Evolutionary conservation across 2,797 vertebrate species (phyloP).

Genomic region (Scomberomorus guttatus): DNA sequence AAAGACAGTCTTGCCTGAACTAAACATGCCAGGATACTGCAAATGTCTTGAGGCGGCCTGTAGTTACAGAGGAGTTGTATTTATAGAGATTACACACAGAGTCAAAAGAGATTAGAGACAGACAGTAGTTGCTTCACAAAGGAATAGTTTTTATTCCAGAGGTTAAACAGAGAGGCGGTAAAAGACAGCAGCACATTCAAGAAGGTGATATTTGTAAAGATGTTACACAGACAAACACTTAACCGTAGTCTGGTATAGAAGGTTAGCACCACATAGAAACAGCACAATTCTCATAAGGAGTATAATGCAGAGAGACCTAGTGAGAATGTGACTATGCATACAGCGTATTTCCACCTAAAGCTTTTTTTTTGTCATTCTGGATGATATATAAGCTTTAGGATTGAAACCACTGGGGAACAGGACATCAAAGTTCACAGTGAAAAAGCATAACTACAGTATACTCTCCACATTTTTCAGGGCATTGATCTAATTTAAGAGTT

Average conservation of each 20-base stretch:
- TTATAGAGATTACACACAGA: neutral
- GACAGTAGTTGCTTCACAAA: slow-evolving; percentile 68
- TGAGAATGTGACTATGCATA: slow-evolving; percentile 63
- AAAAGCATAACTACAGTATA: slow-evolving; percentile 44
- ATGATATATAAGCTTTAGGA: slow-evolving; percentile 24
- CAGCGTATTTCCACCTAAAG: slow-evolving; percentile 43
- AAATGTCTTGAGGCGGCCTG: too few relatives aligned
- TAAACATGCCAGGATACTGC: too few relatives aligned
- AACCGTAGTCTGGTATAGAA: slow-evolving; percentile 48
- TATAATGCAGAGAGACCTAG: slow-evolving; percentile 44
- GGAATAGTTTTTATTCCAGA: slow-evolving; percentile 79
- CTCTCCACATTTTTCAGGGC: neutral
- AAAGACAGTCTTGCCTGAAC: too few relatives aligned
- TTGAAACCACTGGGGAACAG: slow-evolving; percentile 32
- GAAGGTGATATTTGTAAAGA: slow-evolving; percentile 55
- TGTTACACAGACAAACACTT: slow-evolving; percentile 68
- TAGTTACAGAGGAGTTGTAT: neutral
- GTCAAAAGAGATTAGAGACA: slow-evolving; percentile 62
- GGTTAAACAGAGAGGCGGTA: slow-evolving; percentile 65
- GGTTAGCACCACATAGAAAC: slow-evolving; percentile 75
- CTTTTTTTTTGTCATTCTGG: slow-evolving; percentile 23
- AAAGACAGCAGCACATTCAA: slow-evolving; percentile 78
- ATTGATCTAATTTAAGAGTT: slow-evolving; percentile 9
- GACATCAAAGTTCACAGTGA: slow-evolving; percentile 68
- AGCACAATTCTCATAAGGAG: slow-evolving; percentile 58